These are phyloP conservation scores for Sinelater perroti DNA, from an alignment of 2,888 invertebrate genomes.

Conservation along the genomic window DNA sequence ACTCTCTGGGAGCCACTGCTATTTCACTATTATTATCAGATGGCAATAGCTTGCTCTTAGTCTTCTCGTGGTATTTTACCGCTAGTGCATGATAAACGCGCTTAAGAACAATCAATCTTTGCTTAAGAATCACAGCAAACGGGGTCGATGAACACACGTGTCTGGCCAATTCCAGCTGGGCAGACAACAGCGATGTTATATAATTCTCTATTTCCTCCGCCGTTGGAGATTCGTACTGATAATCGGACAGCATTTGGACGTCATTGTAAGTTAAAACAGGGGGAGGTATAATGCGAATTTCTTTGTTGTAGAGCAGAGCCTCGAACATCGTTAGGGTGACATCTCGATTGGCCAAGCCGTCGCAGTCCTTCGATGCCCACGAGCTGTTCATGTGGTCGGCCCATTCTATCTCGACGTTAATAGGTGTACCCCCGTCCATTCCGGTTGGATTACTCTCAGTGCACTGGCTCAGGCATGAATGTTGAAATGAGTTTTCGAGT, in stretches of 20 bases:
- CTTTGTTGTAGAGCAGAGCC: slow-evolving; percentile 64
- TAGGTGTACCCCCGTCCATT: slow-evolving; percentile 20
- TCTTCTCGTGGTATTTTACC: slow-evolving; percentile 64
- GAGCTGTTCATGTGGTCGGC: slow-evolving; percentile 66
- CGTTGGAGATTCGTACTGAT: slow-evolving; percentile 63
- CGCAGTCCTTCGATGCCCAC: slow-evolving; percentile 68
- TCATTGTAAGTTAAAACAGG: slow-evolving; percentile 54
- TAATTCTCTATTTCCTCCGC: slow-evolving; percentile 64
- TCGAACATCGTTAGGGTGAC: slow-evolving; percentile 65
- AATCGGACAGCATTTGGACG: slow-evolving; percentile 63
- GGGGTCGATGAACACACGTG: slow-evolving; percentile 66
- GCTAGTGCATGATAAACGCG: slow-evolving; percentile 67
- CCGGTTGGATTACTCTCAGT: no score
- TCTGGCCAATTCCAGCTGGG: slow-evolving; percentile 65
- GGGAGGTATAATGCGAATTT: slow-evolving; percentile 57
- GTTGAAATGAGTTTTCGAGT: no score
- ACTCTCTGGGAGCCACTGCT: slow-evolving; percentile 41
- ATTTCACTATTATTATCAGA: slow-evolving; percentile 31
- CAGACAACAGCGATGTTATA: slow-evolving; percentile 62
- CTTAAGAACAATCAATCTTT: slow-evolving; percentile 66
- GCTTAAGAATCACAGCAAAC: slow-evolving; percentile 66
- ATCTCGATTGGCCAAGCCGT: slow-evolving; percentile 64
- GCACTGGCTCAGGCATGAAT: no score
- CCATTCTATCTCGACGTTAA: slow-evolving; percentile 55
- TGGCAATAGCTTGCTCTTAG: slow-evolving; percentile 49